Evolutionary conservation across 2,113 vertebrate species (phyloP), one percentile per base, ranked within the genome.

Genomic region (Dissostichus mawsoni): DNA sequence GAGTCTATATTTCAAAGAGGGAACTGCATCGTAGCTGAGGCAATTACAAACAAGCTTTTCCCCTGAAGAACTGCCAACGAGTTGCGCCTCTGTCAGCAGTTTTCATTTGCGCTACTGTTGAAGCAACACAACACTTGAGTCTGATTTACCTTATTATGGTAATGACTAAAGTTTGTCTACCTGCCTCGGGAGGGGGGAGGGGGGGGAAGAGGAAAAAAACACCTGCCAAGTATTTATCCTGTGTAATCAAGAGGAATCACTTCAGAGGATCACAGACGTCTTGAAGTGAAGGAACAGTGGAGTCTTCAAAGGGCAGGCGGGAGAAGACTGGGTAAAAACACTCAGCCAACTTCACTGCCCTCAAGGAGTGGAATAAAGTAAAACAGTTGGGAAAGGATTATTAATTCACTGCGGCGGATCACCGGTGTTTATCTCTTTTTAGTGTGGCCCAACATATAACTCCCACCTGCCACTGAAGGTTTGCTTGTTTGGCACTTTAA

Each of bases 91-190:
- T 59, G 86, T 92, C 93, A 93, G 89, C 89, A 89, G 23, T 87
- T 89, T 93, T 82, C 90, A 82, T 74, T 41, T 9, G 68, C 69
- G 85, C 76, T 71, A 55, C 82, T 63, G 74, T 67, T 86, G 71
- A 89, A 74, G 76, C 81, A 64, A 70, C 33, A 66, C 69, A 78
- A 90, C 69, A 76, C 88, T 88, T 80, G 78, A 33, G 85, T 91
- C 76, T 64, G 63, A 90, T 77, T 83, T 81, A 84, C 69, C 73
- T 81, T 90, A 85, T 90, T 90, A 89, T 90, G 88, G 59, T 88
- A 91, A 94, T 92, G 78, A 73, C 61, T 61, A 83, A 89, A 85
- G 83, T 87, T 89, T 82, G 47, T 82, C 65, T 89, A 41, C 70
- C 55, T 84, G 83, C 86, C 80, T 81, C 16, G 1, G 52, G 82